Evolutionary conservation across 2,113 vertebrate genomes (phyloP).

Genomic region (Heteronetta atricapilla): DNA sequence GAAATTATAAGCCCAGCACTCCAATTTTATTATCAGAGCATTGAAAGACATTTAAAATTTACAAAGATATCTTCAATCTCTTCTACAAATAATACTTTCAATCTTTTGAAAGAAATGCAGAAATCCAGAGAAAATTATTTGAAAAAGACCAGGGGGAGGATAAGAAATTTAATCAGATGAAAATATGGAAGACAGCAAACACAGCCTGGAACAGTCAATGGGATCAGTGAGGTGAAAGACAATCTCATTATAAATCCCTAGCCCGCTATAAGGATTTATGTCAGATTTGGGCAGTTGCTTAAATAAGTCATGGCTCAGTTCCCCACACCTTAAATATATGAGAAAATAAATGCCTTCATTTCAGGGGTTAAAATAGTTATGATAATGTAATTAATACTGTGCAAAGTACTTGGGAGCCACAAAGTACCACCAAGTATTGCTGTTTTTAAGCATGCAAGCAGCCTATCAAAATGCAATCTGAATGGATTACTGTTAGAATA

Average conservation of each 20-base stretch:
- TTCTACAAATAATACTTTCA: neutral
- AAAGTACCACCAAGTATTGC: neutral
- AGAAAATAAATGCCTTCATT: constrained; percentile 6
- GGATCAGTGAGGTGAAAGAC: constrained; percentile 21
- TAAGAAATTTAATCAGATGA: constrained; percentile 28
- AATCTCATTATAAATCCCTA: constrained; percentile 3
- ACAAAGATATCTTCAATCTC: neutral
- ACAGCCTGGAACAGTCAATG: neutral
- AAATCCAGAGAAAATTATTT: constrained; percentile 14
- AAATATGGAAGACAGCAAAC: neutral
- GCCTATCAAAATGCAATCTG: neutral
- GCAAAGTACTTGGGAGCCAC: neutral
- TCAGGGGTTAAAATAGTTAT: constrained; percentile 7
- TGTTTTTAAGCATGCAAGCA: neutral
- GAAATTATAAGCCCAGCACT: neutral
- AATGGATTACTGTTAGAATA: neutral
- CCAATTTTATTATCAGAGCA: neutral
- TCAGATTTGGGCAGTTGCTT: constrained; percentile 20
- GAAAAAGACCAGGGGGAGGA: neutral
- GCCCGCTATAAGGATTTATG: neutral
- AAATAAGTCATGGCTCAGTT: constrained; percentile 22
- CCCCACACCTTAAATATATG: neutral
- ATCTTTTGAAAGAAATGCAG: neutral
- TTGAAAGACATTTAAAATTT: neutral
- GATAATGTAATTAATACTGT: neutral